These are phyloP conservation scores for Acrocyrtus sp. DNA, from an alignment of 2,888 invertebrate genomes.

Conservation along the genomic window DNA sequence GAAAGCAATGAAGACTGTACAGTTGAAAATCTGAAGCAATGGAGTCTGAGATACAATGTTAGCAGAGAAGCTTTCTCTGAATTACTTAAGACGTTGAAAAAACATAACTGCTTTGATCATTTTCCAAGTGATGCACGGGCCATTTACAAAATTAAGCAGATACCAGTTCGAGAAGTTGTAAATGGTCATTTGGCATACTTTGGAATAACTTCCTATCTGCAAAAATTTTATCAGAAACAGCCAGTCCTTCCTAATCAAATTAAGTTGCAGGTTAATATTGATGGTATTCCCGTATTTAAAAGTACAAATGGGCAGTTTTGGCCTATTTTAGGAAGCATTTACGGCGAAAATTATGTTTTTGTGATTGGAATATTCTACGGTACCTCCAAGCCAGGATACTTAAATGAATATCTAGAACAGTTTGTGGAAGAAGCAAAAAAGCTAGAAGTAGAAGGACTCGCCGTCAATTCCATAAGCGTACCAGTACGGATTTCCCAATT, in stretches of 20 bases:
- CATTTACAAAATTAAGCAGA: background rate
- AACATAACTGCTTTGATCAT: background rate
- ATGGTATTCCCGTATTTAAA: constrained; percentile 12
- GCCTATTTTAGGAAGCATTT: constrained; percentile 3
- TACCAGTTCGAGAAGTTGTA: background rate
- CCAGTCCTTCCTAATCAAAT: background rate
- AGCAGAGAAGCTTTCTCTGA: background rate
- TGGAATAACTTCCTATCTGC: background rate
- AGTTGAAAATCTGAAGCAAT: background rate
- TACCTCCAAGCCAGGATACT: background rate
- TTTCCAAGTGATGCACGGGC: background rate
- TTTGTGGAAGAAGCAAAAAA: background rate
- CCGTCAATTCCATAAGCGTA: background rate
- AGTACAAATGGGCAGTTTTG: background rate
- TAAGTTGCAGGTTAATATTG: constrained; percentile 1
- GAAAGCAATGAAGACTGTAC: background rate
- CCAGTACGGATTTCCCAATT: background rate
- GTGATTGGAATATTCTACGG: constrained; percentile 5
- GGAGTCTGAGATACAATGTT: background rate
- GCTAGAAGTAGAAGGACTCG: background rate
- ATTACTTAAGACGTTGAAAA: background rate
- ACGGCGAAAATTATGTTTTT: background rate
- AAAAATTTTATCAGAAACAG: background rate
- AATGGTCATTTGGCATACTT: background rate
- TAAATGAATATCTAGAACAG: background rate